phyloP scores from a whole-genome alignment of 2,797 vertebrate genomes.

The Amphiprion clarkii region DNA sequence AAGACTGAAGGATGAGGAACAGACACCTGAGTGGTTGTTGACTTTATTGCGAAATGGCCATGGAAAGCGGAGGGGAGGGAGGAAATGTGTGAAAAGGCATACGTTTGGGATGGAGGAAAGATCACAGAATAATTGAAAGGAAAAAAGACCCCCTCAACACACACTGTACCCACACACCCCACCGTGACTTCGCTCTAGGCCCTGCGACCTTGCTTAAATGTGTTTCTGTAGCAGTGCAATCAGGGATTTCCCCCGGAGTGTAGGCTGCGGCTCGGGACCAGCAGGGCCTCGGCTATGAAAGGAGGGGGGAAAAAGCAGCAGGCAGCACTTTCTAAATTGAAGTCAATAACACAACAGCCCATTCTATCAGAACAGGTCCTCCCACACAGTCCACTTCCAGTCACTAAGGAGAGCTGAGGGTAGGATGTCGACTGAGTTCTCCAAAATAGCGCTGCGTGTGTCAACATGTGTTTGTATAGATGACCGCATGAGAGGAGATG shows the following conservation, averaged over 20 bases:
- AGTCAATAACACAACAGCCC: constrained; percentile 83
- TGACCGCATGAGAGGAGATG: constrained; percentile 35
- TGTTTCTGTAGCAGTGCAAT: constrained; percentile 74
- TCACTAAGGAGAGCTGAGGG: constrained; percentile 69
- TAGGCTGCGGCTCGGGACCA: constrained; percentile 50
- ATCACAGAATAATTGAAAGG: constrained; percentile 6
- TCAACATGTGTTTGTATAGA: constrained; percentile 64
- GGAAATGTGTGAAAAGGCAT: constrained; percentile 7
- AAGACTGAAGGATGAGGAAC: constrained; percentile 31
- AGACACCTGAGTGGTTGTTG: constrained; percentile 20
- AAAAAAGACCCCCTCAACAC: neutral
- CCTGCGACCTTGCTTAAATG: constrained; percentile 72
- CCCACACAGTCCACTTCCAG: constrained; percentile 71
- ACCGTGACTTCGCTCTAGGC: constrained; percentile 33
- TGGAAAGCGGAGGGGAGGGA: constrained; percentile 12
- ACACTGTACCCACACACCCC: neutral
- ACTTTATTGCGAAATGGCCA: constrained; percentile 33
- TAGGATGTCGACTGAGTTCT: constrained; percentile 75
- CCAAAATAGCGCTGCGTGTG: constrained; percentile 48
- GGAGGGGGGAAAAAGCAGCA: constrained; percentile 50
- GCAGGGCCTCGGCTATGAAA: constrained; percentile 60
- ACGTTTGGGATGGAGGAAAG: neutral
- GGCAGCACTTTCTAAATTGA: constrained; percentile 84
- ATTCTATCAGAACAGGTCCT: constrained; percentile 75
- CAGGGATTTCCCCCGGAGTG: constrained; percentile 75